These are phyloP conservation scores for Umimayanthus chanpuru DNA, from an alignment of 92 coral and sea anemone genomes.

Conservation along the genomic window DNA sequence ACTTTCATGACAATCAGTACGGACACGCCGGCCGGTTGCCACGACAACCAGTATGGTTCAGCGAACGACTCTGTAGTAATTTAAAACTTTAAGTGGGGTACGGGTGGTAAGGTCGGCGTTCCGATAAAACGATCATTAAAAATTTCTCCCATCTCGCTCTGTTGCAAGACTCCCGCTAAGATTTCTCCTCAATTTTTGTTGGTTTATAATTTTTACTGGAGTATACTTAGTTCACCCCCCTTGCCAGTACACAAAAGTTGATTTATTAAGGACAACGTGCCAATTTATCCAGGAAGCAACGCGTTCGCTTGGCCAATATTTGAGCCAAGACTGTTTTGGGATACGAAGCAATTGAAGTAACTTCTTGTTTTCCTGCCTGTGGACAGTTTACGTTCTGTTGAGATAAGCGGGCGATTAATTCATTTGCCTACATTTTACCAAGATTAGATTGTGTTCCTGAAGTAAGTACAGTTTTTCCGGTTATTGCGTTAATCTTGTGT, in stretches of 20 bases:
- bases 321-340: not conserved
- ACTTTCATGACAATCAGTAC: not conserved
- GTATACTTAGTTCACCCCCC: too few relatives aligned
- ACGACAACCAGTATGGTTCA: not conserved
- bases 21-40: not conserved
- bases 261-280: not conserved
- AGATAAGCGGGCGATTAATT: not conserved
- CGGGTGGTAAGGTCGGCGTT: too few relatives aligned
- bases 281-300: not conserved
- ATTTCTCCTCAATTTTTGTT: not conserved
- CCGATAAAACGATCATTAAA: not conserved
- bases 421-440: not conserved
- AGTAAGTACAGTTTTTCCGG: not conserved
- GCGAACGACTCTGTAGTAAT: not conserved
- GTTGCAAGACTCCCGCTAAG: not conserved
- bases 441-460: not conserved
- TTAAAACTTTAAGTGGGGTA: not conserved
- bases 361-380: not conserved
- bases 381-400: not conserved
- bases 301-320: not conserved
- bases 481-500: too few relatives aligned
- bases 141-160: too few relatives aligned
- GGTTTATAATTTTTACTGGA: not conserved
- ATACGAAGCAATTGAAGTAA: not conserved
- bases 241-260: not conserved